phyloP scores from a whole-genome alignment of 2,888 invertebrate genomes.

The Unio delphinus region DNA sequence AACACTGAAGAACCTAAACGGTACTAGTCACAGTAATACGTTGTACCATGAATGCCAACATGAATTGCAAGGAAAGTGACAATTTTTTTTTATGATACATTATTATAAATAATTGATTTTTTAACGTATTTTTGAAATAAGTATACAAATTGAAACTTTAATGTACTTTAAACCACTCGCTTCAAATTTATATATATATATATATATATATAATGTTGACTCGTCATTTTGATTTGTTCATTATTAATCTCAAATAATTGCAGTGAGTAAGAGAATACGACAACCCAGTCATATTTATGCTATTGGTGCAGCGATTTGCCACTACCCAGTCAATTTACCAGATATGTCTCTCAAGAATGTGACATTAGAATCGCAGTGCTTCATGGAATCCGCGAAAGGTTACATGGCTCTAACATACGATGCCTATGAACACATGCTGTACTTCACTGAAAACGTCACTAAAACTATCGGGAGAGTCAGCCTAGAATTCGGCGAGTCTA shows the following conservation, averaged over 20 bases:
- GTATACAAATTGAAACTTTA: no score
- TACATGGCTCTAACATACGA: constrained; percentile 59
- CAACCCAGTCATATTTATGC: constrained; percentile 61
- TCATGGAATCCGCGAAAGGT: constrained; percentile 75
- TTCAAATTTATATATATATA: no score
- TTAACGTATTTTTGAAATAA: no score
- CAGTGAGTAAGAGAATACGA: constrained; percentile 73
- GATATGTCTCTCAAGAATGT: constrained; percentile 63
- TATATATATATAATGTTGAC: background rate
- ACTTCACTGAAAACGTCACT: constrained; percentile 61
- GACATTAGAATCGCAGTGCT: constrained; percentile 71
- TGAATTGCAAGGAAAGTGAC: no score
- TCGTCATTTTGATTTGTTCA: no score
- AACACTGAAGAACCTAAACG: no score
- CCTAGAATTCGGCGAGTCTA: constrained; percentile 47
- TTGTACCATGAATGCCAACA: no score
- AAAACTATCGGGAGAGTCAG: constrained; percentile 59
- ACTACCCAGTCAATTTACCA: constrained; percentile 64
- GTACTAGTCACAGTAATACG: no score
- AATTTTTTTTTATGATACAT: no score
- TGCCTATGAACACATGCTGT: constrained; percentile 52
- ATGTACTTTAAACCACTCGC: no score
- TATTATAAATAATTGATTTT: no score
- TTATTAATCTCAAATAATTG: constrained; percentile 25
- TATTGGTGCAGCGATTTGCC: constrained; percentile 66